phyloP scores from a whole-genome alignment of 2,888 invertebrate species.

The Ophion obscuratus region DNA sequence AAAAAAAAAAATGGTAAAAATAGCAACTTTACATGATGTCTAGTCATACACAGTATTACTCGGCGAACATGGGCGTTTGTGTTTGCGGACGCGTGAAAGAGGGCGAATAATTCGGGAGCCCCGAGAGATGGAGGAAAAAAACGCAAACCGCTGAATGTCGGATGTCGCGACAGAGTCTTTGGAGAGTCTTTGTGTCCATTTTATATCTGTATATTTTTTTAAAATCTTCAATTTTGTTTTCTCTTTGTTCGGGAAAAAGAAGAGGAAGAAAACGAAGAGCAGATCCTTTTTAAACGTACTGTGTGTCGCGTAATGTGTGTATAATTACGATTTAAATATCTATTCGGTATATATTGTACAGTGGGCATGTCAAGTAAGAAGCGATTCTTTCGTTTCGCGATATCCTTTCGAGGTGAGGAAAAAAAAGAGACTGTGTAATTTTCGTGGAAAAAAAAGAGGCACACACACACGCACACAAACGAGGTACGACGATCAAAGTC shows the following conservation, averaged over 20 bases:
- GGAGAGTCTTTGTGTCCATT: slow-evolving; percentile 42
- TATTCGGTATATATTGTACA: slow-evolving; percentile 54
- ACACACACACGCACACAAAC: background rate
- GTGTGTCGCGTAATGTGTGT: slow-evolving; percentile 42
- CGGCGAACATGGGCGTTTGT: slow-evolving; percentile 52
- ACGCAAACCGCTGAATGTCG: slow-evolving; percentile 17
- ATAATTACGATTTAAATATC: slow-evolving; percentile 20
- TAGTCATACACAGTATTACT: slow-evolving; percentile 80
- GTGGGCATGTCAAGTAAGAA: slow-evolving; percentile 17
- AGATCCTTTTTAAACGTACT: slow-evolving; percentile 43
- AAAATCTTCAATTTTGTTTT: slow-evolving; percentile 1
- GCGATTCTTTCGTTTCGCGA: background rate
- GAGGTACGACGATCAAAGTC: background rate
- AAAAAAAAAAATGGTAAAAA: slow-evolving; percentile 67
- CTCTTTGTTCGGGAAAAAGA: background rate
- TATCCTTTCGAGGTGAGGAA: too few relatives aligned
- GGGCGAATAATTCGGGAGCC: slow-evolving; percentile 17
- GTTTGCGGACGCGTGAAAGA: slow-evolving; percentile 38
- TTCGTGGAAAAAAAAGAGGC: background rate
- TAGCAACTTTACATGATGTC: slow-evolving; percentile 80
- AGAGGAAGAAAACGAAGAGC: background rate
- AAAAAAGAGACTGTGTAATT: slow-evolving; percentile 7
- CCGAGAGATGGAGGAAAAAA: slow-evolving; percentile 11
- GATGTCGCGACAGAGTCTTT: slow-evolving; percentile 42
- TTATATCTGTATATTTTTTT: slow-evolving; percentile 63